Base-by-base conservation (phyloP, 2,113 vertebrate species). In the Solenodon paradoxus region DNA sequence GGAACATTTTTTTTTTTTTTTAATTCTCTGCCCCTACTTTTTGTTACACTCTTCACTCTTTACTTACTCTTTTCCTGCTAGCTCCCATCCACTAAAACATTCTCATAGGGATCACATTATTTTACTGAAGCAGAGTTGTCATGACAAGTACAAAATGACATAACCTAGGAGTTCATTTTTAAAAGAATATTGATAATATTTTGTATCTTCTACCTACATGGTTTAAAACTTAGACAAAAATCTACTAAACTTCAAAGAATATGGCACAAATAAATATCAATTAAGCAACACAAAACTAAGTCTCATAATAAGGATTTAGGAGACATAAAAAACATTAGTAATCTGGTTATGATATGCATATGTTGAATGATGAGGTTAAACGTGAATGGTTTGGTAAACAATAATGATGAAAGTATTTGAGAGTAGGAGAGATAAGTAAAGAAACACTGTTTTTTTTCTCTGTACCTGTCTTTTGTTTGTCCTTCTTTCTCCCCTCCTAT, bases 231-330 rank as follows among this genome's bases (percentile, higher is more conserved):
- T 61, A 28, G 82, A 66, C 92, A 38, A 79, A 90, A 78, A 87
- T 57, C 96, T 90, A 96, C 57, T 24, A 92, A 84, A 63, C 88
- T 93, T 97, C 94, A 92, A 97, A 35, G 13, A 8, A 88, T 12
- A 9, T 74, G 90, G 22, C 17, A 86, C 22, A 91, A 88, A 88
- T 49, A 11, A n/a, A n/a, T n/a, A n/a, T n/a, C 13, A 55, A 45
- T 26, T 38, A 45, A 74, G 20, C 38, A 47, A 59, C 7, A 49
- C 49, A 68, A 96, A 94, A 26, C 16, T 8, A 28, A 94, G 97
- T 90, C 71, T 91, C 95, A 94, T 35, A 86, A 90, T 86, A 83
- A 57, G 15, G 66, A 68, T 47, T 81, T 24, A n/a, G 9, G 80
- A 59, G 35, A 93, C 9, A 28, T 74, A 81, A 88, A 64, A 32